Evolutionary conservation across 2,888 invertebrate species (phyloP).

Genomic region (Perizoma flavofasciatum): DNA sequence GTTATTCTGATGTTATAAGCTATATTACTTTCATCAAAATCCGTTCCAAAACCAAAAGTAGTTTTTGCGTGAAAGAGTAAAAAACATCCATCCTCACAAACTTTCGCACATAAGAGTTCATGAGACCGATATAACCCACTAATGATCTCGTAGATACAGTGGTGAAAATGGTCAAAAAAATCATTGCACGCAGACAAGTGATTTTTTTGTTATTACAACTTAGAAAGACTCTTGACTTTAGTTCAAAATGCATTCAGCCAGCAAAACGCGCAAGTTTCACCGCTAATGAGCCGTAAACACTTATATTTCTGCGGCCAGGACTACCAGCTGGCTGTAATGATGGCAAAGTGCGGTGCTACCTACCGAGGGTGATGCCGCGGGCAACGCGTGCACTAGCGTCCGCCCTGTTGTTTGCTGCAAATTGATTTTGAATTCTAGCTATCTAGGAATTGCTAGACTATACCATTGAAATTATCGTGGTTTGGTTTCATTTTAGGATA

Average conservation of each 20-base stretch:
- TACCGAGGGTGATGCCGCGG: slow-evolving; percentile 29
- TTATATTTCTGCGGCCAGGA: slow-evolving; percentile 37
- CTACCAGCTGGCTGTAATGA: slow-evolving; percentile 20
- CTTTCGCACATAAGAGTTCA: too few relatives aligned
- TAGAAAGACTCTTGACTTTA: too few relatives aligned
- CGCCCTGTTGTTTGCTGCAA: slow-evolving; percentile 23
- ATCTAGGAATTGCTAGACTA: slow-evolving; percentile 4
- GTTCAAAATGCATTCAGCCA: slow-evolving; percentile 37
- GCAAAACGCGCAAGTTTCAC: slow-evolving; percentile 64
- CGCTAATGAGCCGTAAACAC: slow-evolving; percentile 61
- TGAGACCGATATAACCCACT: too few relatives aligned
- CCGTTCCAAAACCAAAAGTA: too few relatives aligned
- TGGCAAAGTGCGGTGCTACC: slow-evolving; percentile 27
- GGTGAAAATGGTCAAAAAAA: too few relatives aligned
- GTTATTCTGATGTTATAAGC: too few relatives aligned
- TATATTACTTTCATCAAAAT: too few relatives aligned
- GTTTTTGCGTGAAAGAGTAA: too few relatives aligned
- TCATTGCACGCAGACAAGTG: too few relatives aligned
- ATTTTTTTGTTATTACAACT: too few relatives aligned
- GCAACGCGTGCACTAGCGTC: slow-evolving; percentile 27
- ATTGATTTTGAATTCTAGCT: slow-evolving; percentile 32
- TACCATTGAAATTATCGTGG: not conserved
- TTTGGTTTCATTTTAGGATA: not conserved
- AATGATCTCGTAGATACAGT: too few relatives aligned
- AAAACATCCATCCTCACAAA: too few relatives aligned